Evolutionary conservation across 2,888 invertebrate genomes (phyloP).

Genomic region (Netelia melanura): DNA sequence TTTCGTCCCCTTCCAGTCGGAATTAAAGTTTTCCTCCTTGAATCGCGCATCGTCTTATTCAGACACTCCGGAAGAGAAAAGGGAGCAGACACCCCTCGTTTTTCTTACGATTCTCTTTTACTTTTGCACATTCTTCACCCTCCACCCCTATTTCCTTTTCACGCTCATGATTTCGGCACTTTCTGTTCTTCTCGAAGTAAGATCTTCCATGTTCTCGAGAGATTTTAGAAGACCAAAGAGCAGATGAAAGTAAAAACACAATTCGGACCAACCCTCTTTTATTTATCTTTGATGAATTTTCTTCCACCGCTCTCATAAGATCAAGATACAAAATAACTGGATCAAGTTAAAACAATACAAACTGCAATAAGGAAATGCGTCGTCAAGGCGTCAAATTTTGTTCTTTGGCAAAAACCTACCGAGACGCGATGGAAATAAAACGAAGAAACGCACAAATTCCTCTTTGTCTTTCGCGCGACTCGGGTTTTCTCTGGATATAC

Average conservation of each 20-base stretch:
- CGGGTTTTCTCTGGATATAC: conserved; percentile 19
- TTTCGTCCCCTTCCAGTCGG: conserved; percentile 24
- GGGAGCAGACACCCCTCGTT: conserved; percentile 68
- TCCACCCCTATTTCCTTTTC: conserved; percentile 65
- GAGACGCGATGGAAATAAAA: conserved; percentile 13
- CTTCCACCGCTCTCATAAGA: conserved; percentile 13
- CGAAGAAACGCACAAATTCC: conserved; percentile 26
- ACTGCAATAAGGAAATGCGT: conserved; percentile 47
- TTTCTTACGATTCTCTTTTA: conserved; percentile 33
- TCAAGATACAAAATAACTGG: conserved; percentile 14
- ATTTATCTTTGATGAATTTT: conserved; percentile 27
- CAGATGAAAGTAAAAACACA: conserved; percentile 9
- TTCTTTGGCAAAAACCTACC: conserved; percentile 27
- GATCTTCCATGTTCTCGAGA: background rate
- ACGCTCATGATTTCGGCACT: conserved; percentile 15
- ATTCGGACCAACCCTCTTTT: conserved; percentile 9
- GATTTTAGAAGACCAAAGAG: background rate
- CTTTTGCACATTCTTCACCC: conserved; percentile 18
- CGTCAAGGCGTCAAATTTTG: conserved; percentile 24
- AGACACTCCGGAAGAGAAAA: conserved; percentile 65
- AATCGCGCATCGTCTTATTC: conserved; percentile 23
- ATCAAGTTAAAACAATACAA: conserved; percentile 15
- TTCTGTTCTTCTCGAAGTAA: background rate
- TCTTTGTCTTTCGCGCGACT: conserved; percentile 28
- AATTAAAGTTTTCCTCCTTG: conserved; percentile 43